A percentile compares a stretch with the other conserved stretches of the same genome.
Conservation (phyloP, 1,140 invertebrate genomes). For the Chironomus striatipennis region DNA sequence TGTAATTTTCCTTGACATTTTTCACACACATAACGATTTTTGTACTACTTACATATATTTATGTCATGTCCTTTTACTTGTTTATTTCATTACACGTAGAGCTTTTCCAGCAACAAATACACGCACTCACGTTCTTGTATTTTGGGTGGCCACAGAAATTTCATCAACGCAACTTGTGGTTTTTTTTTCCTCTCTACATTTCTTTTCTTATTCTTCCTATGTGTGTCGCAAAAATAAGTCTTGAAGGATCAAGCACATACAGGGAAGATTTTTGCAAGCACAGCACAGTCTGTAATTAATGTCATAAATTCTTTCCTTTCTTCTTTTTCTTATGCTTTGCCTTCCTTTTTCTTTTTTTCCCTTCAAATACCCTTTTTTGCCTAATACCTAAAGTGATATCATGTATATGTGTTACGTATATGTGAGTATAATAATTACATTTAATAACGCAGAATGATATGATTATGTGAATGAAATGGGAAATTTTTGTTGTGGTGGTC, state of each 20-base stretch:
- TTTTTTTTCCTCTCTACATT: no score
- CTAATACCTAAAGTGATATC: no score
- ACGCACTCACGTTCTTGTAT: background rate
- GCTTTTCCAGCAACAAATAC: background rate
- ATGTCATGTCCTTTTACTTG: background rate
- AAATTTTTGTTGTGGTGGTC: background rate
- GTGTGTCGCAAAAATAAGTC: background rate
- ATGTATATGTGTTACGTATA: background rate
- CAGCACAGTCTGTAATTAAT: constrained; percentile 1
- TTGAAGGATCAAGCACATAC: background rate
- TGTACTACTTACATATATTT: no score
- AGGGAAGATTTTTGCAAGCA: background rate
- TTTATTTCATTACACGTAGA: constrained; percentile 3
- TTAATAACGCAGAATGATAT: constrained; percentile 22
- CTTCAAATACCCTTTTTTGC: no score
- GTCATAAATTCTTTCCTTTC: background rate
- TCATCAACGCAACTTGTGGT: constrained; percentile 20
- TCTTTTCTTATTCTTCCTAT: background rate
- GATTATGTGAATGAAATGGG: background rate
- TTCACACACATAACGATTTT: background rate
- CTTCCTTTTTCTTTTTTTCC: no score
- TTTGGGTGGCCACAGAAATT: background rate
- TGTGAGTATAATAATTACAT: constrained; percentile 2
- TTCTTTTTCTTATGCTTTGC: no score
- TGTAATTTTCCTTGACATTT: background rate